Conservation (phyloP, 2,113 vertebrate species). For the Alligator mississippiensis region DNA sequence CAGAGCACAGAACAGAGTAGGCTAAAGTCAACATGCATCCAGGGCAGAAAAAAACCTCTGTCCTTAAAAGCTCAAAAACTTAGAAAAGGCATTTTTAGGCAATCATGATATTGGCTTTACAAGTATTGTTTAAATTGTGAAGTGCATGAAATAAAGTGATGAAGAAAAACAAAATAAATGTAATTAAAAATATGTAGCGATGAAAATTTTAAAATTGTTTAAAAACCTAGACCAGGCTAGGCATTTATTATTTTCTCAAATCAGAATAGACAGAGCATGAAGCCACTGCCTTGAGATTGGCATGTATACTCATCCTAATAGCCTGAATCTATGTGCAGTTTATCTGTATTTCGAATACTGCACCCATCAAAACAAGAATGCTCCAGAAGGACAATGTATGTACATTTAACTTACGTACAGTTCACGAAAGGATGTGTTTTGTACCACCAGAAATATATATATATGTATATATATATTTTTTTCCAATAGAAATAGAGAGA, state of each 20-base stretch:
- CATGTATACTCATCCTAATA: not conserved
- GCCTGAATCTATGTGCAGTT: not conserved
- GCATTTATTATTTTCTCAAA: not conserved
- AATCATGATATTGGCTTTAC: not conserved
- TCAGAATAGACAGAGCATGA: not conserved
- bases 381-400: fast-evolving
- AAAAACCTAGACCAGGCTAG: not conserved
- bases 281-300: not conserved
- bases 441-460: not conserved
- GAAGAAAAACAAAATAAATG: not conserved
- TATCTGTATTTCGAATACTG: fast-evolving
- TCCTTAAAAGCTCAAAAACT: not conserved
- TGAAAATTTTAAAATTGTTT: not conserved
- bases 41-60: not conserved
- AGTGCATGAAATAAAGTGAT: not conserved
- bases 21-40: not conserved
- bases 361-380: fast-evolving
- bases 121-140: not conserved
- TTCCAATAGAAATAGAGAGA: not conserved
- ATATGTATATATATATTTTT: not conserved
- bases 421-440: fast-evolving
- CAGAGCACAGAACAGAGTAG: not conserved
- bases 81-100: not conserved
- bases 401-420: fast-evolving
- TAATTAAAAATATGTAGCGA: not conserved